Base-by-base conservation (phyloP, 2,113 vertebrate genomes). In the Scatophagus argus region DNA sequence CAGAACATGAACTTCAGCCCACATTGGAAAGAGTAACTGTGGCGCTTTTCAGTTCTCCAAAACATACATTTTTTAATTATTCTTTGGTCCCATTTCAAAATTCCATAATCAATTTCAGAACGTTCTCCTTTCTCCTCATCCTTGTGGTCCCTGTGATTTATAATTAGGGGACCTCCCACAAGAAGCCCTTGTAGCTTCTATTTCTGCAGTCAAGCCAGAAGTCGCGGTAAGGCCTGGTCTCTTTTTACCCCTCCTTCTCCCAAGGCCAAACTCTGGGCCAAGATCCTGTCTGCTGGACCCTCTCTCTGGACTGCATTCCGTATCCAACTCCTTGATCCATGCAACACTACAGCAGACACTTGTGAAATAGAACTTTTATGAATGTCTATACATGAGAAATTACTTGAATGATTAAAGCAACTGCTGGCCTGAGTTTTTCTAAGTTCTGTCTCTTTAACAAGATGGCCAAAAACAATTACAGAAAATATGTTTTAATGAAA, bases 201-300 rank as follows among this genome's bases (percentile, higher is more conserved):
- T 88, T 90, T 86, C 79, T 81, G 73, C 76, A 70, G 60, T 44
- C 10, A 46, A 80, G 87, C 89, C 87, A 91, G 86, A 74, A 88
- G 75, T 85, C 81, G 68, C 65, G 77, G 87, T 72, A 69, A 83
- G 79, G 72, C 58, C 43, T 72, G 73, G 36, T 82, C 72, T 78
- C 85, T 63, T 70, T 71, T 76, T 68, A 67, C 64, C 81, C 74
- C 89, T 84, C 88, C 86, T 85, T 84, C 64, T 88, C 88, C 82
- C 87, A 77, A 79, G 84, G 87, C 87, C 81, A 76, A 82, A 86
- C 47, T 60, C 62, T 27, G 76, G 77, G 91, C 92, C 91, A 93
- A 89, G 81, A 90, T 83, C 84, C 83, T 68, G 79, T 92, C 93
- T 84, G 83, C 84, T 75, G 66, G 71, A 80, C 81, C 58, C 72